Evolutionary conservation across 2,113 vertebrate genomes (phyloP), one percentile per base, ranked within the genome.

Genomic region (Toxotes jaculatrix): DNA sequence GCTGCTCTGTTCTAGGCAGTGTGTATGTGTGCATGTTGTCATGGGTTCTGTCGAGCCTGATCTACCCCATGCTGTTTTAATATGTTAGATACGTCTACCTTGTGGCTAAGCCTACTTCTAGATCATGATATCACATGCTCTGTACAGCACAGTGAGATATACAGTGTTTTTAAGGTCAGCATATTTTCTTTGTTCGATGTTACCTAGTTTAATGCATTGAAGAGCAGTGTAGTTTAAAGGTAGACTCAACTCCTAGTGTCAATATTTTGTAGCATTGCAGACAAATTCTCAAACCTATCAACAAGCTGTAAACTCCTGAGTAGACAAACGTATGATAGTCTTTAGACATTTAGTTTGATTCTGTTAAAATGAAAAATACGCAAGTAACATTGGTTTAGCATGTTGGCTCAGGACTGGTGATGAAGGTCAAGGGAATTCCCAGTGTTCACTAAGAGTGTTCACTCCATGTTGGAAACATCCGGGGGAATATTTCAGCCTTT

Each of bases 401-500:
- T 66, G 51, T 74, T 73, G 32, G 47, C 56, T 38, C 27, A 38
- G 19, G n/a, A 40, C 53, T 51, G 10, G 13, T 38, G 51, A 51
- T 38, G 38, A 1, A 12, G 12, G 53, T 27, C 8, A 56, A 27
- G 36, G 75, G 61, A 57, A 23, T 69, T 73, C 63, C 57, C 55
- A 38, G 5, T 14, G 5, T 40, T 51, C 77, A 17, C 68, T 23
- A 27, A 57, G 36, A 61, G n/a, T 70, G 27, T 19, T 79, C 17
- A 70, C 27, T 87, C 43, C 19, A 9, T 0, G 13, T 14, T 43
- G 66, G 57, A 72, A 79, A 68, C 13, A 23, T 76, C 38, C 10
- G 0, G 31, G 61, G 73, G 65, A 63, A 72, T 40, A 55, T 76
- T 82, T 27, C 57, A 65, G 51, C 21, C 60, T 55, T 61, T 69